These are phyloP conservation scores for Lagopus muta DNA, from an alignment of 2,113 vertebrate species.

Conservation along the genomic window DNA sequence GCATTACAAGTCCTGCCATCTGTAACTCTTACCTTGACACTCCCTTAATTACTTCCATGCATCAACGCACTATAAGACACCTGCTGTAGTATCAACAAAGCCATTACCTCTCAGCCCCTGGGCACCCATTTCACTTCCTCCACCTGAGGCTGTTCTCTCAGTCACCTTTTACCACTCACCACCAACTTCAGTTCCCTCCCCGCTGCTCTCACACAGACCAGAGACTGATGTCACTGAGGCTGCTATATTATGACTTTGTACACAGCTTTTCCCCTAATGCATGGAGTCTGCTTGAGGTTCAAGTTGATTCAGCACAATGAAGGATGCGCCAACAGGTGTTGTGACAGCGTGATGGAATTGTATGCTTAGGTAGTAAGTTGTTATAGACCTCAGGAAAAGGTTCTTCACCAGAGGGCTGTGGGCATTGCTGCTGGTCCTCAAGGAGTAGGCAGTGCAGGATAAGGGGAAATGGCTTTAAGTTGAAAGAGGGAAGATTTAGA, in stretches of 20 bases:
- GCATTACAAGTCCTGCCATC: accelerated
- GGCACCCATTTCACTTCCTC: not conserved
- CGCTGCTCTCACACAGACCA: not conserved
- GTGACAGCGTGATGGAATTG: not conserved
- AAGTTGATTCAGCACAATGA: not conserved
- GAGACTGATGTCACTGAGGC: too few species aligned
- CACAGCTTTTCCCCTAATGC: not conserved
- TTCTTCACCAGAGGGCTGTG: too few species aligned
- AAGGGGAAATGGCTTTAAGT: too few species aligned
- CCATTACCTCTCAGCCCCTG: not conserved
- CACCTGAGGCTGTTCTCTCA: accelerated
- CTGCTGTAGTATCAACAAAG: accelerated
- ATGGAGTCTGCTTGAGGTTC: not conserved
- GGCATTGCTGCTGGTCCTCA: too few species aligned
- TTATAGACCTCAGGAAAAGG: not conserved
- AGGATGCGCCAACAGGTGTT: not conserved
- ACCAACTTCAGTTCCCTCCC: not conserved
- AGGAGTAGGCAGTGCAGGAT: too few species aligned
- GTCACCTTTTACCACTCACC: not conserved
- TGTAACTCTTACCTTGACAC: accelerated
- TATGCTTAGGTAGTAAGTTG: not conserved
- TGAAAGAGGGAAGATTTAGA: too few species aligned
- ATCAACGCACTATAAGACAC: not conserved
- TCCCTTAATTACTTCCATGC: not conserved
- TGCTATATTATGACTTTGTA: not conserved